phyloP scores from a whole-genome alignment of 1,140 invertebrate genomes.

The Eriosoma lanigerum region DNA sequence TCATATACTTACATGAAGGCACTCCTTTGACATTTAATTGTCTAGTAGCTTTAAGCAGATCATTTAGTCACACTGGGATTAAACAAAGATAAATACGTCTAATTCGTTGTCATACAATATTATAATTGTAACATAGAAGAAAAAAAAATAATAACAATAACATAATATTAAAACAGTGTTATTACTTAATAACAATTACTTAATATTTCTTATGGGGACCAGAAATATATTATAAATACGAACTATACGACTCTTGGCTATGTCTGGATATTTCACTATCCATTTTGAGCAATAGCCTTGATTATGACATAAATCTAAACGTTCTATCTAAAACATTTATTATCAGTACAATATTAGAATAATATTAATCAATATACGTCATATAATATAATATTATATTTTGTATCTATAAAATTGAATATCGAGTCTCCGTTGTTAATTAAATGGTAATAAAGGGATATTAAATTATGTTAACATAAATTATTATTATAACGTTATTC shows the following conservation, averaged over 20 bases:
- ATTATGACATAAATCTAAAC: constrained; percentile 1
- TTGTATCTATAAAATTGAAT: too few relatives aligned
- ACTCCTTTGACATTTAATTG: constrained; percentile 26
- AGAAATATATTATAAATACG: not conserved
- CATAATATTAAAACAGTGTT: not conserved
- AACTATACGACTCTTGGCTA: not conserved
- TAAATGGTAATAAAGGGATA: not conserved
- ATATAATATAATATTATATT: not conserved
- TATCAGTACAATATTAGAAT: not conserved
- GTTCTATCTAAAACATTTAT: not conserved
- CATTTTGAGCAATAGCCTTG: not conserved
- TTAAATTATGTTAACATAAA: not conserved
- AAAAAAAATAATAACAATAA: constrained; percentile 14
- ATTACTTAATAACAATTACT: constrained; percentile 16
- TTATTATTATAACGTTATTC: not conserved
- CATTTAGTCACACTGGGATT: not conserved
- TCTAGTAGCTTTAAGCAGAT: constrained; percentile 18
- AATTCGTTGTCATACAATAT: not conserved
- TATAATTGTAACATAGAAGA: not conserved
- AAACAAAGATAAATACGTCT: not conserved
- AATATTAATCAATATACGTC: not conserved
- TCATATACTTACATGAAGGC: not conserved
- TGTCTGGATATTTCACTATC: not conserved
- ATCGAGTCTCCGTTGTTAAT: not conserved
- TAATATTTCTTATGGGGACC: not conserved